Evolutionary conservation across 2,888 invertebrate genomes (phyloP).

Genomic region (Parelbella ahira): DNA sequence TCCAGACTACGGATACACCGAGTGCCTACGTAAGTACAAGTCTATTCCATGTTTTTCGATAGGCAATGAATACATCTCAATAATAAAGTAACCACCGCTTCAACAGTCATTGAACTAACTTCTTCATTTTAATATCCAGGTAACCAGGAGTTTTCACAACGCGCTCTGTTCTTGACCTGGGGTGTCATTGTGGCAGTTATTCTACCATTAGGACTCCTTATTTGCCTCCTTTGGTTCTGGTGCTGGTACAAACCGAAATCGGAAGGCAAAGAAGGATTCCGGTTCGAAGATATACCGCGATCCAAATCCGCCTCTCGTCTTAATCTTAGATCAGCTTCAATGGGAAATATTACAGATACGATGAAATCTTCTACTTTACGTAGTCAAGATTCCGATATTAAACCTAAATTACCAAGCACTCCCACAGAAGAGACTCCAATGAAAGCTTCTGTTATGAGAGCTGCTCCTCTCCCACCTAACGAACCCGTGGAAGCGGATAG

Average conservation of each 20-base stretch:
- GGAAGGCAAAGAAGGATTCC: slow-evolving; percentile 80
- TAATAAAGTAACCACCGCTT: slow-evolving; percentile 3
- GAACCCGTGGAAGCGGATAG: slow-evolving; percentile 69
- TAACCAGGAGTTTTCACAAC: slow-evolving; percentile 85
- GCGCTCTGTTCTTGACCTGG: slow-evolving; percentile 86
- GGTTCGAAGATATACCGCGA: slow-evolving; percentile 76
- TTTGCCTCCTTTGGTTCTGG: slow-evolving; percentile 83
- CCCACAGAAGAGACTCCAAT: slow-evolving; percentile 62
- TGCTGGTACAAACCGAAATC: slow-evolving; percentile 80
- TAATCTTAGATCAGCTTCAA: slow-evolving; percentile 75
- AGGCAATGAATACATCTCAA: neutral
- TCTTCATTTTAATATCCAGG: slow-evolving; percentile 64
- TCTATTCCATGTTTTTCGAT: neutral
- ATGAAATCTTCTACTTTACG: slow-evolving; percentile 66
- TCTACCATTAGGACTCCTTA: slow-evolving; percentile 83
- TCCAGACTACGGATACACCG: slow-evolving; percentile 91
- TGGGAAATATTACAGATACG: slow-evolving; percentile 77
- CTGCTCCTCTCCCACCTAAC: slow-evolving; percentile 52
- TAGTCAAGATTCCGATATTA: slow-evolving; percentile 58
- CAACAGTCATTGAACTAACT: slow-evolving; percentile 12
- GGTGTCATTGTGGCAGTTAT: slow-evolving; percentile 87
- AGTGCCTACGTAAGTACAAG: slow-evolving; percentile 83
- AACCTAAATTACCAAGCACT: slow-evolving; percentile 56
- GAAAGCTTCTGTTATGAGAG: slow-evolving; percentile 42
- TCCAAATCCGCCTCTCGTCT: slow-evolving; percentile 81